These are phyloP conservation scores for Bombus haemorrhoidalis DNA, from an alignment of 1,140 invertebrate genomes.

Conservation along the genomic window DNA sequence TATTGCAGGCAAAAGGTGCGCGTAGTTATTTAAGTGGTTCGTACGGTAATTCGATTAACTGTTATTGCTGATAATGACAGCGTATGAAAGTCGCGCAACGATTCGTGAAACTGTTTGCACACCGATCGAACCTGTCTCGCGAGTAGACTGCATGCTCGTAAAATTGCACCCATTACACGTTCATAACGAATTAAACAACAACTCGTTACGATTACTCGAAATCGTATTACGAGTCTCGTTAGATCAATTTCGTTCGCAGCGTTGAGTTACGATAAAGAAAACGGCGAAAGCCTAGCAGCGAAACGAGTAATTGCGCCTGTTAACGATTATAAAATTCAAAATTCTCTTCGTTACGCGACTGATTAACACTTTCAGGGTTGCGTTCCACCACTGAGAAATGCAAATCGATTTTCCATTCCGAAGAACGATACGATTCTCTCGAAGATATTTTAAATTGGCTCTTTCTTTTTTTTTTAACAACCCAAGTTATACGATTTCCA, in stretches of 20 bases:
- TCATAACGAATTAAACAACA: constrained; percentile 16
- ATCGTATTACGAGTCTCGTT: background rate
- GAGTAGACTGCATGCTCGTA: background rate
- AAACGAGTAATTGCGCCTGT: constrained; percentile 1
- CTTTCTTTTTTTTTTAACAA: too few relatives aligned
- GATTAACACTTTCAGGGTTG: background rate
- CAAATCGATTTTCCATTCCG: background rate
- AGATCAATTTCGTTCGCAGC: background rate
- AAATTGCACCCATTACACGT: constrained; percentile 15
- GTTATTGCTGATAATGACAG: constrained; percentile 23
- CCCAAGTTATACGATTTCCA: too few relatives aligned
- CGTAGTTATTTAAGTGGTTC: background rate
- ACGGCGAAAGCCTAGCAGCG: background rate
- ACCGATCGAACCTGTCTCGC: background rate
- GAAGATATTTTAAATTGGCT: background rate
- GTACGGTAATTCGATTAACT: constrained; percentile 18
- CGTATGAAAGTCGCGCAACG: background rate
- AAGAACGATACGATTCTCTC: background rate
- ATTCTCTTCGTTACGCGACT: background rate
- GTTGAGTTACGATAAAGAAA: background rate
- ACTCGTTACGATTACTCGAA: constrained; percentile 22
- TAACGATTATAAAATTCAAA: constrained; percentile 9
- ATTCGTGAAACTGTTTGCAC: background rate
- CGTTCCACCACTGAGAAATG: background rate
- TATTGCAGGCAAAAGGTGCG: background rate